Base-by-base conservation (phyloP, 2,888 invertebrate species). In the Luperina testacea region DNA sequence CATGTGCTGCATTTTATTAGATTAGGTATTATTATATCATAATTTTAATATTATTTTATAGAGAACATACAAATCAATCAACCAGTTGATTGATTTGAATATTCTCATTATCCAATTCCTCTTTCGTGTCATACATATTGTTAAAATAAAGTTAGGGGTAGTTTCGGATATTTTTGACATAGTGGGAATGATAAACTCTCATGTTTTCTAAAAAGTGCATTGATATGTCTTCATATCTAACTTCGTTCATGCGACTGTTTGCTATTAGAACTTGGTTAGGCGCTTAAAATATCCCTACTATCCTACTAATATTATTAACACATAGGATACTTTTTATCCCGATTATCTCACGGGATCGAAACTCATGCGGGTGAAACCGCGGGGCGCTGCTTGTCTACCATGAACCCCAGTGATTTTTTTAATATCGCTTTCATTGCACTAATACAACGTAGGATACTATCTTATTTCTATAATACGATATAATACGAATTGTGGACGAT, bases 211-310 rank as follows among this genome's bases (percentile, higher is more conserved):
- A 17, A 48, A 48, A 48, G 48, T 48, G 8, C 63, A 8, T 17
- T 63, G 17, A 17, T 61, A 32, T 32, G 8, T n/a, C 11, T 2
- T 5, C 27, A 57, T 59, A 59, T 5, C 38, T 48, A 73, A 38
- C 11, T 51, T 17, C 67, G 8, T 57, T 8, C 7, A 5, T 27
- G 53, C 38, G 0, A 63, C 27, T 77, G 59, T 57, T 77, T 77
- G 83, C 77, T 65, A n/a, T 65, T n/a, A 59, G 3, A 7, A 11
- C 7, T 63, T 45, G 0, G 15, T 24, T 2, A 80, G 83, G 83
- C 83, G 76, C 42, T 73, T 75, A 15, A 20, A 45, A 24, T 63
- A 15, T 63, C 20, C 32, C 32, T 32, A 32, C 32, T 32, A 32
- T 32, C 32, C 32, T 32, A 32, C 32, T 32, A 32, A 32, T 32